Percentiles rank a stretch among this genome's conserved stretches.
These are phyloP conservation scores for Psococerastis gibbosa DNA, from an alignment of 2,888 invertebrate genomes.

Conservation along the genomic window DNA sequence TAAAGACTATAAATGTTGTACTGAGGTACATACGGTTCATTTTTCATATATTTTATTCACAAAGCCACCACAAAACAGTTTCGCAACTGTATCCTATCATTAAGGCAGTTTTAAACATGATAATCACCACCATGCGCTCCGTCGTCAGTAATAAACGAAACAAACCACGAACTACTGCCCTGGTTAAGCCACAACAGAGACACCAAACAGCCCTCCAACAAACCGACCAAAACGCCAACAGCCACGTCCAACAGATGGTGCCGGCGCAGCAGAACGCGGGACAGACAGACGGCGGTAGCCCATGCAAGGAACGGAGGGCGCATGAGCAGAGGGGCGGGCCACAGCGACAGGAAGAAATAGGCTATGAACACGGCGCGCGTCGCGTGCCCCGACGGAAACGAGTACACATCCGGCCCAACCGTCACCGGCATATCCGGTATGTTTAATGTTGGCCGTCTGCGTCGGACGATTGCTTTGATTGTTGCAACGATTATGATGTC, in stretches of 20 bases:
- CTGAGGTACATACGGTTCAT: too few species aligned
- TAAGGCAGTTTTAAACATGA: slow-evolving; percentile 47
- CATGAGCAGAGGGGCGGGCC: slow-evolving; percentile 39
- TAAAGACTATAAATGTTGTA: too few species aligned
- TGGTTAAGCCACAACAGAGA: slow-evolving; percentile 49
- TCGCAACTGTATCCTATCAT: too few species aligned
- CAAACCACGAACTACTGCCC: slow-evolving; percentile 35
- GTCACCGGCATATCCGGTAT: slow-evolving; percentile 43
- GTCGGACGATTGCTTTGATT: slow-evolving; percentile 54
- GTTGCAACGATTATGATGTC: slow-evolving; percentile 62
- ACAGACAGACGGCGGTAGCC: slow-evolving; percentile 52
- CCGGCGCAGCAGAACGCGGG: slow-evolving; percentile 62
- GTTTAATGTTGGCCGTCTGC: slow-evolving; percentile 52
- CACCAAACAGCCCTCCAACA: slow-evolving; percentile 45
- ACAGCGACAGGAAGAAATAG: slow-evolving; percentile 46
- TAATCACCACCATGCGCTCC: slow-evolving; percentile 43
- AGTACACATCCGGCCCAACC: slow-evolving; percentile 70
- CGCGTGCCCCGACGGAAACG: slow-evolving; percentile 77
- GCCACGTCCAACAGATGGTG: slow-evolving; percentile 76
- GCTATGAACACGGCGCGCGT: slow-evolving; percentile 62
- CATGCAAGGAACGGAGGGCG: slow-evolving; percentile 50
- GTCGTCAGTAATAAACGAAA: slow-evolving; percentile 33
- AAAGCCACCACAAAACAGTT: too few species aligned
- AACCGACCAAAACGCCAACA: slow-evolving; percentile 54
- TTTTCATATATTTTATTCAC: too few species aligned